Evolutionary conservation across 2,113 vertebrate species (phyloP).

Genomic region (Nesogale talazaci): DNA sequence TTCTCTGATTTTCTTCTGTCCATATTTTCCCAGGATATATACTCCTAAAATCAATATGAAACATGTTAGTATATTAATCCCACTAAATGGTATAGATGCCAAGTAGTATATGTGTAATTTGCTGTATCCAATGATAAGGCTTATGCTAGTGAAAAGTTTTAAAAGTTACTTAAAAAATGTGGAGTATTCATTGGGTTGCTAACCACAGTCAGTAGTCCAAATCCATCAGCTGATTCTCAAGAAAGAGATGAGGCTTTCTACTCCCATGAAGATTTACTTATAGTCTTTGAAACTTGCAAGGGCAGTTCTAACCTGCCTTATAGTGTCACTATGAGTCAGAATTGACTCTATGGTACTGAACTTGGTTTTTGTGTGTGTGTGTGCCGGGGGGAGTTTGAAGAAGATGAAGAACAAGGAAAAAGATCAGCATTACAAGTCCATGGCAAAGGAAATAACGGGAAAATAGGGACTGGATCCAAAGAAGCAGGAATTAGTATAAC

Average conservation of each 20-base stretch:
- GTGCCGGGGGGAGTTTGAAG: too few relatives aligned
- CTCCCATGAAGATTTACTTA: too few relatives aligned
- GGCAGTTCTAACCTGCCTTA: too few relatives aligned
- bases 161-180: constrained; percentile 38
- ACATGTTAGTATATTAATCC: constrained; percentile 43
- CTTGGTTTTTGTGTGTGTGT: too few relatives aligned
- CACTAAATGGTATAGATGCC: constrained; percentile 13
- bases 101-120: constrained; percentile 28
- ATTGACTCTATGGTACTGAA: too few relatives aligned
- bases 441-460: background rate
- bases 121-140: background rate
- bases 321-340: too few relatives aligned
- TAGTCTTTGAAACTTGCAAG: too few relatives aligned
- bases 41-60: constrained; percentile 85
- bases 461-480: background rate
- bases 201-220: too few relatives aligned
- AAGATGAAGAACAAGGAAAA: background rate
- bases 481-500: background rate
- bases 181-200: background rate
- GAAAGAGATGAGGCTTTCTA: too few relatives aligned
- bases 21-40: constrained; percentile 95
- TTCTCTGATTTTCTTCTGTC: constrained; percentile 95
- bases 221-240: too few relatives aligned
- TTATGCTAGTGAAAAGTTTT: background rate
- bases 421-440: background rate